Conservation (phyloP, 2,113 vertebrate genomes). For the Corvus cornix region DNA sequence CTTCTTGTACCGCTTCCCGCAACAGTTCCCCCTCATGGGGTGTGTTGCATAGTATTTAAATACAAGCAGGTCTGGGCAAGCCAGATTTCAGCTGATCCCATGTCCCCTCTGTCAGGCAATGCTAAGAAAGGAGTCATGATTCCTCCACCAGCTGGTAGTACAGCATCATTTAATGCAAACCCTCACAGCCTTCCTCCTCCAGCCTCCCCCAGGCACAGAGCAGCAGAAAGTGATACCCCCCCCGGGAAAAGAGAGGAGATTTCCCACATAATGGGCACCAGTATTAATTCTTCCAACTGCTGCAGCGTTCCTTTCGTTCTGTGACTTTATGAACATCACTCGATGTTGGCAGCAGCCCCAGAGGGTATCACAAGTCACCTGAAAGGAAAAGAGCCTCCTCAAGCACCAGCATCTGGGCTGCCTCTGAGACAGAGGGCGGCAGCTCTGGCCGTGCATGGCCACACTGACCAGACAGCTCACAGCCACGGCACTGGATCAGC, state of each 20-base stretch:
- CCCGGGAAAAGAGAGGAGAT: neutral
- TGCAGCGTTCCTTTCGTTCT: neutral
- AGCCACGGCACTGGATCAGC: neutral
- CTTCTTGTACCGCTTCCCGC: neutral
- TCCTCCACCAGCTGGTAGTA: neutral
- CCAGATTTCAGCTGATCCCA: neutral
- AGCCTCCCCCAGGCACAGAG: neutral
- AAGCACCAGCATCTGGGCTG: accelerated
- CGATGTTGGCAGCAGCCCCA: neutral
- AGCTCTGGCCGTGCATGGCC: neutral
- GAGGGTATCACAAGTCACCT: neutral
- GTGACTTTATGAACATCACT: neutral
- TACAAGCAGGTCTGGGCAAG: neutral
- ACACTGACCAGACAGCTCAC: neutral
- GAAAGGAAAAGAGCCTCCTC: neutral
- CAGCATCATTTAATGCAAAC: neutral
- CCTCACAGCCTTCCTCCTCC: neutral
- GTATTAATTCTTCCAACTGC: neutral
- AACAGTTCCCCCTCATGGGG: neutral
- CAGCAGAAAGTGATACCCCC: neutral
- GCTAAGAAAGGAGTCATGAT: neutral
- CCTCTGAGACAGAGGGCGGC: neutral
- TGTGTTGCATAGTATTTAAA: conserved; percentile 6
- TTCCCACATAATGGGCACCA: neutral
- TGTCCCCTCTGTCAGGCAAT: neutral